phyloP scores from a whole-genome alignment of 2,888 invertebrate species.

The Noctua janthe region DNA sequence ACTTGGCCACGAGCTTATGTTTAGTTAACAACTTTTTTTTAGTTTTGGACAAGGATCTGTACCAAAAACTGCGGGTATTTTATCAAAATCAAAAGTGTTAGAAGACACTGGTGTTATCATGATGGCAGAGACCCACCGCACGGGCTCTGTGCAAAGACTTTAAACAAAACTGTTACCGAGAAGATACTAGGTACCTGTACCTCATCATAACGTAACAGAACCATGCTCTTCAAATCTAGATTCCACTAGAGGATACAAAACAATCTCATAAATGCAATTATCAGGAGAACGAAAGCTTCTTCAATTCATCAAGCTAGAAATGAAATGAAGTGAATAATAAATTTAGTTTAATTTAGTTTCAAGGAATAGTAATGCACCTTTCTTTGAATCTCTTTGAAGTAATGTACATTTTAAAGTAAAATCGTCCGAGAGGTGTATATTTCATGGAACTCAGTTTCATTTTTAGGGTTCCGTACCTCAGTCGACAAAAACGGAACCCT shows the following conservation, averaged over 20 bases:
- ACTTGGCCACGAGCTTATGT: neutral
- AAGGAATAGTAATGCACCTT: slow-evolving; percentile 11
- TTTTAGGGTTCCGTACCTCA: neutral
- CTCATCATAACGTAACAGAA: neutral
- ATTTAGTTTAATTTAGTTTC: slow-evolving; percentile 10
- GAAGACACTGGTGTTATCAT: neutral
- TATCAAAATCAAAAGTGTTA: neutral
- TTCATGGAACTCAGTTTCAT: neutral
- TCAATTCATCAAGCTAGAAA: slow-evolving; percentile 1
- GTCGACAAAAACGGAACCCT: too few relatives aligned
- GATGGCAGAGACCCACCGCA: neutral
- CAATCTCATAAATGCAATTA: neutral
- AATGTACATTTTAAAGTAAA: neutral
- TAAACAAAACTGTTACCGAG: neutral
- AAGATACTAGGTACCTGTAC: neutral
- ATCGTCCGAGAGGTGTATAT: slow-evolving; percentile 1
- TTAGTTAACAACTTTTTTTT: neutral
- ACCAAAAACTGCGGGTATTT: neutral
- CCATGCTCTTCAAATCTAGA: neutral
- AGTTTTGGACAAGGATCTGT: neutral
- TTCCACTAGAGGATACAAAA: neutral
- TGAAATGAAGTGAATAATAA: slow-evolving; percentile 10
- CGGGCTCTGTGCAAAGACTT: neutral
- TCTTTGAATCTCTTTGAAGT: slow-evolving; percentile 14
- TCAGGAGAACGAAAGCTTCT: neutral